Base-by-base conservation (phyloP, 2,888 invertebrate genomes). In the Papilio gigon region DNA sequence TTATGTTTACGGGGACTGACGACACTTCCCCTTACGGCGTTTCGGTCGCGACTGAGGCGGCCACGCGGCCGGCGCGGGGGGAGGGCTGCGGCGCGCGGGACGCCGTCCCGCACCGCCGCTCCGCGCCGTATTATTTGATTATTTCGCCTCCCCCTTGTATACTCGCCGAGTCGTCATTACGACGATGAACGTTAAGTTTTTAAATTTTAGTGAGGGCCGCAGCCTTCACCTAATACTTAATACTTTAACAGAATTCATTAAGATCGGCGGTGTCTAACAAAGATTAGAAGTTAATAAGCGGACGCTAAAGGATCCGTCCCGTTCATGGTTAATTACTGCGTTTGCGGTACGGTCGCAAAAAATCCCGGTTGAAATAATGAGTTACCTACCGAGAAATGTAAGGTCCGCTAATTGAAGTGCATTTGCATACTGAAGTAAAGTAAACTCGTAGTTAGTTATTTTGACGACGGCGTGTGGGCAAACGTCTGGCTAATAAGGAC, bases 81-180 rank as follows among this genome's bases (percentile, higher is more conserved):
- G 79, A 78, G 72, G 80, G 78, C 74, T 77, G 77, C 70, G 73
- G 73, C 72, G 68, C 53, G 70, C 71, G 80, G 75, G 79, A 80
- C 77, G 75, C 82, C 77, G 62, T 75, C 78, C 76, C 78, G 80
- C 85, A 79, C 88, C 77, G 79, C 85, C 78, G 88, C 90, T 82
- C 88, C 85, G 88, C 88, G 85, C 53, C 53, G 90, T 90, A 91
- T 92, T 92, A 92, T 92, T 92, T 92, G 92, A 92, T 92, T 92
- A 92, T 92, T 92, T 92, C 89, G 90, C 90, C 90, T 90, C 91
- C 92, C 88, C 91, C 90, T 90, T 89, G 90, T 90, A 90, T 88
- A 89, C 87, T 88, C 88, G 86, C 84, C 83, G 86, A 90, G 87
- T 89, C 92, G 90, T 90, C 78, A 78, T 78, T 90, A 89, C 88